Evolutionary conservation across 30 jellyfish, hydroid and myxozoan species (phyloP), one percentile per base, ranked within the genome.

Genomic region (Nemopilema nomurai): DNA sequence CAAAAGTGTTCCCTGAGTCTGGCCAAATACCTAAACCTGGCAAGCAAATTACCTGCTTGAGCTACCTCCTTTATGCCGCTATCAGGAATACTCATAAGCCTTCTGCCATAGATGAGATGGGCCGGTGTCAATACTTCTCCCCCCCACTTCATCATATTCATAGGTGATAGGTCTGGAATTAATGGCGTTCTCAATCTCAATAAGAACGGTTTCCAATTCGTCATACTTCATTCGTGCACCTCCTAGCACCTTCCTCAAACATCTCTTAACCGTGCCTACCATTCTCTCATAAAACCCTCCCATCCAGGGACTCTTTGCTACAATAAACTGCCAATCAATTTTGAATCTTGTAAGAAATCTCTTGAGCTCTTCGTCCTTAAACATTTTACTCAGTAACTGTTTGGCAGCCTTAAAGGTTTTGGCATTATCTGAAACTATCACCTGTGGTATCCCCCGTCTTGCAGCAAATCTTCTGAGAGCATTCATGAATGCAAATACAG

Each of bases 51-150:
- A 16, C 76, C 76, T 16, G 13, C 76, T 19, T 18, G 31, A 19
- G 13, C 1, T 16, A 19, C 0, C 13, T 66, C 76, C 25, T 16
- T 32, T 66, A 66, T 0, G 13, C 17, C 22, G 17, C 13, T 32
- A 66, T 66, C 76, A 19, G 28, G 76, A 23, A 66, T 18, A 66
- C 17, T 16, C 76, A 66, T 66, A 23, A 66, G 76, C 28, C 76
- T 66, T 66, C 28, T 66, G 26, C 76, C 76, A 66, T 66, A 66
- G 25, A 66, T 64, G 31, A 18, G 18, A 64, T 25, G 31, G 6
- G 74, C 31, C 18, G 28, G 74, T 64, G 6, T 64, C 57, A 41
- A 41, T 41, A 13, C 57, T 13, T 13, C 57, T 41, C 57, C 57
- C 13, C n/a, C 57, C 57, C 57, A 13, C 57, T 41, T 41, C 57